phyloP scores from a whole-genome alignment of 1,140 invertebrate species.

The Potamilus streckersoni region DNA sequence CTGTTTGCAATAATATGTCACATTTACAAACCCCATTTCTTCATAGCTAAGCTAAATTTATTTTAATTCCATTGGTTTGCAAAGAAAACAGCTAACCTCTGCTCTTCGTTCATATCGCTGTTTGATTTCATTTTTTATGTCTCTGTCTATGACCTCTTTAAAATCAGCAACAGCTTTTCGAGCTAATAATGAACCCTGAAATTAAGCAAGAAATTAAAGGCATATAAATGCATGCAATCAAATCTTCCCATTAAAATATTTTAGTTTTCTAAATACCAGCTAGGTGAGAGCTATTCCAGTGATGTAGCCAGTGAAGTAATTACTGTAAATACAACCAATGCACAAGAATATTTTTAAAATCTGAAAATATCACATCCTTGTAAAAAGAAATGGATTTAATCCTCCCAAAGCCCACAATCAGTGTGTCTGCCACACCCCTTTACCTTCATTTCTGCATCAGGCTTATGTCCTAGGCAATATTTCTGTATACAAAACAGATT shows the following conservation, averaged over 20 bases:
- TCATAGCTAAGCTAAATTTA: background rate
- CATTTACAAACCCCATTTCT: too few relatives aligned
- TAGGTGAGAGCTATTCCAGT: background rate
- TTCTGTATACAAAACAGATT: too few relatives aligned
- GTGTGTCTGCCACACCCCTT: too few relatives aligned
- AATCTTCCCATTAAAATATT: background rate
- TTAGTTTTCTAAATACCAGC: background rate
- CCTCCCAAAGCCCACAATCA: too few relatives aligned
- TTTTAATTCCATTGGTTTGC: background rate
- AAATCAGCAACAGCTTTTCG: constrained; percentile 47
- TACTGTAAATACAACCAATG: background rate
- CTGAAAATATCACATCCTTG: background rate
- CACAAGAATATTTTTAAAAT: background rate
- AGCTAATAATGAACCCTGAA: constrained; percentile 42
- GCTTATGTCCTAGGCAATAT: too few relatives aligned
- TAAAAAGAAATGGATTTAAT: too few relatives aligned
- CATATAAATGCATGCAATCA: background rate
- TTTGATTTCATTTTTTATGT: constrained; percentile 39
- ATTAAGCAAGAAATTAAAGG: constrained; percentile 6
- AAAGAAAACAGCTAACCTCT: constrained; percentile 37
- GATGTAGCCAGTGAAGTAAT: background rate
- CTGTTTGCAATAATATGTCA: too few relatives aligned
- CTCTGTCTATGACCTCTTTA: constrained; percentile 41
- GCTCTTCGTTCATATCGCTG: constrained; percentile 48
- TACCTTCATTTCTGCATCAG: too few relatives aligned